These are phyloP conservation scores for Isoperla grammatica DNA, from an alignment of 2,888 invertebrate species.

Conservation along the genomic window DNA sequence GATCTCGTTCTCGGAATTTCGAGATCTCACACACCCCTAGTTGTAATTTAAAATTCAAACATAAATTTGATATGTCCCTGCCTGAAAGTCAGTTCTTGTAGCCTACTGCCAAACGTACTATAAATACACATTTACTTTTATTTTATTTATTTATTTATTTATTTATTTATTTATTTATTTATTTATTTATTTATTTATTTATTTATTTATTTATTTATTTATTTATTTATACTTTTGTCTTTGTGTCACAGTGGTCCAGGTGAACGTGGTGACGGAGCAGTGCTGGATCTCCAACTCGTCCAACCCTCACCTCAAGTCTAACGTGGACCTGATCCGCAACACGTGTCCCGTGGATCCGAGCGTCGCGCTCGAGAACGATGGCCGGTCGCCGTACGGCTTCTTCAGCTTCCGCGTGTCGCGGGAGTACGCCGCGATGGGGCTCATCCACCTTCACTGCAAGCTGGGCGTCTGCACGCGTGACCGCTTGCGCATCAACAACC, in stretches of 20 bases:
- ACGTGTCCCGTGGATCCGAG: constrained; percentile 37
- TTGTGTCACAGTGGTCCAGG: background rate
- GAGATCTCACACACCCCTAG: no score
- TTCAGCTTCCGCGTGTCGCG: constrained; percentile 35
- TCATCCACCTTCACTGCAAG: constrained; percentile 39
- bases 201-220: no score
- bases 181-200: no score
- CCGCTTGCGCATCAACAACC: constrained; percentile 30
- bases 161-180: no score
- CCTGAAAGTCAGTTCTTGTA: no score
- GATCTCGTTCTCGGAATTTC: no score
- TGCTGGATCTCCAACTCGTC: constrained; percentile 38
- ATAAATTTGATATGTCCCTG: no score
- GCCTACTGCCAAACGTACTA: no score
- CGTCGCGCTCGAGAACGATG: constrained; percentile 25
- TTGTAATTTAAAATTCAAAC: no score
- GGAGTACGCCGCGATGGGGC: constrained; percentile 34
- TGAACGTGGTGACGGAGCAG: constrained; percentile 37
- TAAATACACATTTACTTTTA: no score
- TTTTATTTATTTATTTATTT: no score
- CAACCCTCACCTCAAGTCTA: constrained; percentile 24
- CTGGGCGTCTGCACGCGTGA: constrained; percentile 39
- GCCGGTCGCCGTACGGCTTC: constrained; percentile 23
- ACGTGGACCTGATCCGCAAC: constrained; percentile 33
- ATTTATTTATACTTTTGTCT: no score